These are phyloP conservation scores for Cyanoderma ruficeps DNA, from an alignment of 2,113 vertebrate species.

Conservation along the genomic window DNA sequence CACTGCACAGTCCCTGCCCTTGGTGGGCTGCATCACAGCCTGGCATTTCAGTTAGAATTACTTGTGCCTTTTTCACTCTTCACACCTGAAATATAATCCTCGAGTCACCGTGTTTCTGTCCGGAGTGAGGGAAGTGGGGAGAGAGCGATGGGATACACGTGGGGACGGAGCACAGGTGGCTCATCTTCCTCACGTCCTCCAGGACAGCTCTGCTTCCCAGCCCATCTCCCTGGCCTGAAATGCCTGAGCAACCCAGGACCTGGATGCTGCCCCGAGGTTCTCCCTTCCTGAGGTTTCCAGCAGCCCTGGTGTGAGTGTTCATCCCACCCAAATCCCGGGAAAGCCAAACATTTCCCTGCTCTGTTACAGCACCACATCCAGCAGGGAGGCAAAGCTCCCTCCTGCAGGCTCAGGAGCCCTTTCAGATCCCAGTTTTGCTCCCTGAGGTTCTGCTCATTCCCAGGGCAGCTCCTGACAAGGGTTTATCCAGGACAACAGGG, in stretches of 20 bases:
- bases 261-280: neutral
- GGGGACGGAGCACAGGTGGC: neutral
- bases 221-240: neutral
- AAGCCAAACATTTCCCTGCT: neutral
- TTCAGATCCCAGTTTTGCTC: neutral
- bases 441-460: neutral
- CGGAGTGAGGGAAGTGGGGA: neutral
- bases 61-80: neutral
- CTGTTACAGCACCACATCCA: rapidly evolving
- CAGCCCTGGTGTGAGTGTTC: neutral
- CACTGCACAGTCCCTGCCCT: neutral
- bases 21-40: neutral
- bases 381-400: neutral
- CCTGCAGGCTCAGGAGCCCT: neutral
- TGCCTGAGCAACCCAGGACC: neutral
- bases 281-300: neutral
- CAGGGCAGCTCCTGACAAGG: neutral
- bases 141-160: neutral
- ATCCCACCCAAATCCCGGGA: neutral
- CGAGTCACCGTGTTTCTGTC: neutral
- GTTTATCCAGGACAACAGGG: neutral
- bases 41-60: neutral
- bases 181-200: neutral
- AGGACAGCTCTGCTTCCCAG: neutral
- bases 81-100: neutral